Conservation (phyloP, 23 tunicate genomes). For the Diplosoma virens region DNA sequence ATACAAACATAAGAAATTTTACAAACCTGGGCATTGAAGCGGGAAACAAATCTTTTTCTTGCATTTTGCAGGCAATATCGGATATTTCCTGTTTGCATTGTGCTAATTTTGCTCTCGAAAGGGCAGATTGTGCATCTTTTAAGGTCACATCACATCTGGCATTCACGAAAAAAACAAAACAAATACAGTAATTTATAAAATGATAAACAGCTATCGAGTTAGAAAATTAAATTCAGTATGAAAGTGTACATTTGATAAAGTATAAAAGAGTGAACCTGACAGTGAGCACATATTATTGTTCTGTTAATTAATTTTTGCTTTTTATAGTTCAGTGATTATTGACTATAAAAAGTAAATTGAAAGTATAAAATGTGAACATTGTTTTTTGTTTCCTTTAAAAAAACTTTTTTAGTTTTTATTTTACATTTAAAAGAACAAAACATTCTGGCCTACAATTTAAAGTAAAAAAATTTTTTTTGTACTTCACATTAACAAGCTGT, state of each 20-base stretch:
- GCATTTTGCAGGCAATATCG: constrained; percentile 73
- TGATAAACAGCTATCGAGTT: not conserved
- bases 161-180: not conserved
- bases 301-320: not conserved
- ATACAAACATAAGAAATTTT: not conserved
- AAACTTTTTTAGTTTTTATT: too few relatives aligned
- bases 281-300: not conserved
- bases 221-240: not conserved
- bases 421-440: too few relatives aligned
- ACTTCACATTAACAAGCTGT: too few relatives aligned
- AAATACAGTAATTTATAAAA: not conserved
- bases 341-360: too few relatives aligned
- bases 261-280: not conserved
- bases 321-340: too few relatives aligned
- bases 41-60: constrained; percentile 52
- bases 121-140: constrained; percentile 88
- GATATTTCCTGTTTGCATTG: constrained; percentile 88
- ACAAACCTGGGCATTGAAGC: constrained; percentile 76
- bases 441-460: too few relatives aligned
- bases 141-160: constrained; percentile 68
- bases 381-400: too few relatives aligned
- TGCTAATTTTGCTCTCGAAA: constrained; percentile 72
- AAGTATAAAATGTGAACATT: too few relatives aligned
- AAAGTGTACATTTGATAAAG: not conserved
- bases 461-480: too few relatives aligned